Evolutionary conservation across 2,113 vertebrate species (phyloP).

Genomic region (Salvelinus alpinus): DNA sequence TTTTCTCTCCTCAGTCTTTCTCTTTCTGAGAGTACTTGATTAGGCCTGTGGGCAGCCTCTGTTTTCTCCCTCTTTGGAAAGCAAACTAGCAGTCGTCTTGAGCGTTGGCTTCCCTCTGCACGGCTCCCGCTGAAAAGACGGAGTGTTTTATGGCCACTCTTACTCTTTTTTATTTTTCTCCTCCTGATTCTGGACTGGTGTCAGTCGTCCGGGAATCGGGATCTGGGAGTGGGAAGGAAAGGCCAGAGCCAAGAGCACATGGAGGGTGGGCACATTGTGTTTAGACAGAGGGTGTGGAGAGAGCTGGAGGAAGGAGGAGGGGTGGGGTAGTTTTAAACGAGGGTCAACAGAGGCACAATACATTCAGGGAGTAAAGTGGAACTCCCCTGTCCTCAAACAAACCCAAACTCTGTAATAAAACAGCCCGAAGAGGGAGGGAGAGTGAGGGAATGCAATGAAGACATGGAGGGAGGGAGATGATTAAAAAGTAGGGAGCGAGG

Average conservation of each 20-base stretch:
- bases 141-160: neutral
- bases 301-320: neutral
- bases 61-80: too few species aligned
- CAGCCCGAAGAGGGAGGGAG: neutral
- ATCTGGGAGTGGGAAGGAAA: constrained; percentile 1
- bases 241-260: constrained; percentile 10
- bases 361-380: constrained; percentile 32
- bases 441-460: neutral
- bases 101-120: neutral
- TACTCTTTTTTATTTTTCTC: neutral
- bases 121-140: neutral
- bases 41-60: too few species aligned
- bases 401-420: constrained; percentile 18
- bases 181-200: constrained; percentile 16
- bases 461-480: neutral
- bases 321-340: constrained; percentile 35
- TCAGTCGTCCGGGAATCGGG: neutral
- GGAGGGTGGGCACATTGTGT: constrained; percentile 27
- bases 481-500: neutral
- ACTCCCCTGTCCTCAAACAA: constrained; percentile 42
- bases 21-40: too few species aligned
- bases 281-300: constrained; percentile 27
- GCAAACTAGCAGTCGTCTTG: too few species aligned
- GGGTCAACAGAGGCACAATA: constrained; percentile 39
- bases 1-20: too few species aligned